A percentile compares a stretch with the other conserved stretches of the same genome.
Evolutionary conservation across 2,888 invertebrate genomes (phyloP).

Genomic region (Platycnemis pennipes): DNA sequence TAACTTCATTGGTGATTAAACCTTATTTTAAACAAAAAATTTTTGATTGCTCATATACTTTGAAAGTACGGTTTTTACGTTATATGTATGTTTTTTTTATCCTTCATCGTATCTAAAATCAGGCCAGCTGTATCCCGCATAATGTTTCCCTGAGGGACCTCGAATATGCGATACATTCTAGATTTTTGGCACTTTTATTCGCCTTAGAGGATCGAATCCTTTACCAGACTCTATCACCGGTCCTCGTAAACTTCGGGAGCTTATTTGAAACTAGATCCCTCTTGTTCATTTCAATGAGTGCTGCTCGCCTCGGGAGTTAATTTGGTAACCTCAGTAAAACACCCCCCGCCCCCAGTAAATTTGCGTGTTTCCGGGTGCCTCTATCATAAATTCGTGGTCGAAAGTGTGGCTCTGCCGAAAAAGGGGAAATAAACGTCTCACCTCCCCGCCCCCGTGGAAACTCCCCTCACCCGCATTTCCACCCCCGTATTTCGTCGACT

Average conservation of each 20-base stretch:
- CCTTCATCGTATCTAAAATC: no score
- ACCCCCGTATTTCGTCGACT: neutral
- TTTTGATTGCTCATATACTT: no score
- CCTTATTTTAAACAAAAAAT: no score
- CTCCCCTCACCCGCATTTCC: neutral
- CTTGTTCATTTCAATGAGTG: conserved; percentile 9
- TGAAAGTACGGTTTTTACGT: no score
- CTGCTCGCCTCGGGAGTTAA: neutral
- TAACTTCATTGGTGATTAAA: no score
- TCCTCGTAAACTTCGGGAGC: neutral
- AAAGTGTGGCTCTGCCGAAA: neutral
- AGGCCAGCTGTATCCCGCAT: no score
- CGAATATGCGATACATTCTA: neutral
- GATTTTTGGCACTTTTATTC: neutral
- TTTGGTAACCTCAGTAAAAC: conserved; percentile 22
- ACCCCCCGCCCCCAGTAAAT: neutral
- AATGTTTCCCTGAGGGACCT: neutral
- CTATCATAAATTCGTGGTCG: neutral
- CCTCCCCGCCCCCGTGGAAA: neutral
- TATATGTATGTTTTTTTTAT: no score
- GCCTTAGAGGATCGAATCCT: neutral
- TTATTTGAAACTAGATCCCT: neutral
- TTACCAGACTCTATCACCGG: neutral
- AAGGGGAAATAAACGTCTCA: neutral
- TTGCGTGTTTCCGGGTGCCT: neutral